phyloP scores from a whole-genome alignment of 2,797 vertebrate species.

The Streptopelia turtur region DNA sequence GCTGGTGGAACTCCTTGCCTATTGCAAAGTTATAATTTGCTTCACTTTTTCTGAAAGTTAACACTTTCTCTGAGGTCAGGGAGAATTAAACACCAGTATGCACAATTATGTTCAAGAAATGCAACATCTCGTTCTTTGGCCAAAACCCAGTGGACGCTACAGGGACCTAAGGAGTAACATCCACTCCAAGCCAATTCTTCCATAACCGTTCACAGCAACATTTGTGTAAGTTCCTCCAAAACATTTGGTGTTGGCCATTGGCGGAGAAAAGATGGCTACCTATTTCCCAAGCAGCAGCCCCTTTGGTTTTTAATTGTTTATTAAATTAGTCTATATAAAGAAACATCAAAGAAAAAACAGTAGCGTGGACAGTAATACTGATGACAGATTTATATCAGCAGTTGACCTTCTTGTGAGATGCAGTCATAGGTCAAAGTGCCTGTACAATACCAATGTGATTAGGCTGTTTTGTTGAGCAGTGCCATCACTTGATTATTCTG shows the following conservation, averaged over 20 bases:
- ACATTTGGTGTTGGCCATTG: background rate
- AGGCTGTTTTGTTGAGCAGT: background rate
- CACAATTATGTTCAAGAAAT: background rate
- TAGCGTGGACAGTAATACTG: background rate
- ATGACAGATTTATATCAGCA: background rate
- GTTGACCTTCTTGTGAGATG: background rate
- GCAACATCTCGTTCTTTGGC: background rate
- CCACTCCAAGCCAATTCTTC: background rate
- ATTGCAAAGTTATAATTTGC: background rate
- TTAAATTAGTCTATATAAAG: background rate
- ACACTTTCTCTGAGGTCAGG: background rate
- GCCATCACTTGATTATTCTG: constrained; percentile 40
- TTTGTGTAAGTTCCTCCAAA: background rate
- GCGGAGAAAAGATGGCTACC: background rate
- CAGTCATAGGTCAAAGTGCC: background rate
- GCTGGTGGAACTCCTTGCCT: background rate
- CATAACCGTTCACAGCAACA: background rate
- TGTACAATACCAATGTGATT: background rate
- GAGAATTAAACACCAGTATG: background rate
- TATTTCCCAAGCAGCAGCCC: background rate
- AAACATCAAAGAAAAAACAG: background rate
- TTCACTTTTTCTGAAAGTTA: background rate
- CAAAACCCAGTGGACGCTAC: background rate
- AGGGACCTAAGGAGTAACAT: background rate
- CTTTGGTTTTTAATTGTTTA: background rate